Percentiles rank a stretch among this genome's conserved stretches.
Conservation (phyloP, 2,797 vertebrate genomes). For the Botia almorhae region DNA sequence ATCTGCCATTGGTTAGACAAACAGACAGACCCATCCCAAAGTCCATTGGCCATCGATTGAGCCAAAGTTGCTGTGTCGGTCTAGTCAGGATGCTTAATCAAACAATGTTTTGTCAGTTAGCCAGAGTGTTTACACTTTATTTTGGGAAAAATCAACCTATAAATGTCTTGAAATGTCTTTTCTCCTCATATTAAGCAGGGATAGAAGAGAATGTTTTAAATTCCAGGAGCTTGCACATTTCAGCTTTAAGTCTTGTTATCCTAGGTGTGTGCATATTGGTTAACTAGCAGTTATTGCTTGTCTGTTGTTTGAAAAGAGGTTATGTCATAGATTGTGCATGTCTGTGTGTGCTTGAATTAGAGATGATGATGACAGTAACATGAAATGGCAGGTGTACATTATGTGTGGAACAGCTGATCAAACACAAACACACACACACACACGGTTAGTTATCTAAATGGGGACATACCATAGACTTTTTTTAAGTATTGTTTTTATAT, state of each 20-base stretch:
- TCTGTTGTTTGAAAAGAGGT: not conserved
- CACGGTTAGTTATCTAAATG: not conserved
- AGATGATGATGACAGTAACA: constrained; percentile 24
- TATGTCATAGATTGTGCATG: not conserved
- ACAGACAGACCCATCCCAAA: not conserved
- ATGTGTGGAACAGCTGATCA: not conserved
- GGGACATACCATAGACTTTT: not conserved
- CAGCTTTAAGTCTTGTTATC: not conserved
- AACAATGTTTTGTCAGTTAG: too few relatives aligned
- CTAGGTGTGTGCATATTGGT: not conserved
- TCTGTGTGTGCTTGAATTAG: constrained; percentile 1
- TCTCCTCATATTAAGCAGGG: not conserved
- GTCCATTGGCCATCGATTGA: too few relatives aligned
- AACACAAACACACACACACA: not conserved
- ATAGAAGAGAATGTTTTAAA: not conserved
- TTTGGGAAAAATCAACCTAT: not conserved
- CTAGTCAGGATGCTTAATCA: not conserved
- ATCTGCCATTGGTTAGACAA: not conserved
- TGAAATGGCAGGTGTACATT: not conserved
- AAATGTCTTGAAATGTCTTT: not conserved
- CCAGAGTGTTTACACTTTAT: not conserved
- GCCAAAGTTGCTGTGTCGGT: not conserved
- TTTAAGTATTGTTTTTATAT: not conserved
- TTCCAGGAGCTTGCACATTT: not conserved
- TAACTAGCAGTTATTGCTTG: not conserved